Conservation (phyloP, 2,797 vertebrate genomes). For the Gastrophryne carolinensis region DNA sequence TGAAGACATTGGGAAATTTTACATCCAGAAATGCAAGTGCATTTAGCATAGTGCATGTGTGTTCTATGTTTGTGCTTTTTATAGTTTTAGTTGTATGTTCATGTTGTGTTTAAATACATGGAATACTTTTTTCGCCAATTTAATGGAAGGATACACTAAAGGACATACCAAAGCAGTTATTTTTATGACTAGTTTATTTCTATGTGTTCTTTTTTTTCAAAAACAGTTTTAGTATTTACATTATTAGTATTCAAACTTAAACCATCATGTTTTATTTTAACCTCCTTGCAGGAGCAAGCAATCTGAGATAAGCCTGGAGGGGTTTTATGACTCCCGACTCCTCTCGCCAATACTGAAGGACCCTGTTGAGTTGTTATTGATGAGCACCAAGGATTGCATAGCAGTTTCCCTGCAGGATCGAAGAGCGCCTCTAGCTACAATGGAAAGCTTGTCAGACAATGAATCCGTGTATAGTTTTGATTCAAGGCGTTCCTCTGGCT, state of each 20-base stretch:
- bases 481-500: slow-evolving; percentile 91
- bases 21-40: not conserved
- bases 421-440: slow-evolving; percentile 90
- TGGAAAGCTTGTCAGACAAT: slow-evolving; percentile 96
- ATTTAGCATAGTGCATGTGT: not conserved
- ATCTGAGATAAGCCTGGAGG: slow-evolving; percentile 94
- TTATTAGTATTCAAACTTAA: no score
- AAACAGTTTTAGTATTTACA: no score
- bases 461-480: slow-evolving; percentile 97
- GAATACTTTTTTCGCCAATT: no score
- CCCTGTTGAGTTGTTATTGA: slow-evolving; percentile 88
- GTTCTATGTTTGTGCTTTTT: no score
- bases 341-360: slow-evolving; percentile 69
- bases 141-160: no score
- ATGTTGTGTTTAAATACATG: no score
- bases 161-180: no score
- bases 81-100: no score
- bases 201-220: no score
- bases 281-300: slow-evolving; percentile 83
- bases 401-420: slow-evolving; percentile 87
- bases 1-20: not conserved
- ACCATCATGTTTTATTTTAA: not conserved
- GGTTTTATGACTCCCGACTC: slow-evolving; percentile 90
- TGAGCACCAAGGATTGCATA: slow-evolving; percentile 88
- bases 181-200: no score